Evolutionary conservation across 2,888 invertebrate species (phyloP).

Genomic region (Agrotis exclamationis): DNA sequence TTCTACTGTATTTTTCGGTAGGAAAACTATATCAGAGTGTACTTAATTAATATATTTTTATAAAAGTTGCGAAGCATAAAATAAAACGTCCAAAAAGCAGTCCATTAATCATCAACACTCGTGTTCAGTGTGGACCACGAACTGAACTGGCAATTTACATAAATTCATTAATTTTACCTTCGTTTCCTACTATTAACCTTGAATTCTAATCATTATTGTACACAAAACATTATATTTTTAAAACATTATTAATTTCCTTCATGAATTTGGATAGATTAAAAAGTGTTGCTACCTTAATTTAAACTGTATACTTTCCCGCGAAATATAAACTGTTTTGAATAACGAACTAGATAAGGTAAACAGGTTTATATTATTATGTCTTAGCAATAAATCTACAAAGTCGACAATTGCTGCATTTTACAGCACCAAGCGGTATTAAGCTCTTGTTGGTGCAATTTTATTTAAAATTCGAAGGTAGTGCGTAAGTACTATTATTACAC

Average conservation of each 20-base stretch:
- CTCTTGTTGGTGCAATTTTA: slow-evolving; percentile 19
- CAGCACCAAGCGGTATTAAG: slow-evolving; percentile 17
- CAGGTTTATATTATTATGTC: slow-evolving; percentile 11
- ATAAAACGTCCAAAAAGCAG: slow-evolving; percentile 78
- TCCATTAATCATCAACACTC: slow-evolving; percentile 86
- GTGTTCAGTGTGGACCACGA: slow-evolving; percentile 70
- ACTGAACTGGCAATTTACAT: slow-evolving; percentile 82
- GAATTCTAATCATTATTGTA: slow-evolving; percentile 58
- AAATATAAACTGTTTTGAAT: slow-evolving; percentile 21
- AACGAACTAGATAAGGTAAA: slow-evolving; percentile 29
- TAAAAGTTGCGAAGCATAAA: slow-evolving; percentile 42
- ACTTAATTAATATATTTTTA: slow-evolving; percentile 44
- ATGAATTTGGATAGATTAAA: slow-evolving; percentile 15
- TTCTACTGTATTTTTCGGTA: not conserved
- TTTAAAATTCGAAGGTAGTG: slow-evolving; percentile 7
- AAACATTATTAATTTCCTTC: slow-evolving; percentile 29
- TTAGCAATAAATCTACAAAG: slow-evolving; percentile 32
- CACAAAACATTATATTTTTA: slow-evolving; percentile 37
- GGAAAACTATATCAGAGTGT: not conserved
- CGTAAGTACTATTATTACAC: slow-evolving; percentile 17
- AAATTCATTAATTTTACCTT: slow-evolving; percentile 81
- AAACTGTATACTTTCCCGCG: slow-evolving; percentile 24
- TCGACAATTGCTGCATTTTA: slow-evolving; percentile 39
- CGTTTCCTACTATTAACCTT: slow-evolving; percentile 68
- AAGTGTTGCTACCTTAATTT: not conserved